These are phyloP conservation scores for Meriones unguiculatus DNA, from an alignment of 2,113 vertebrate genomes.

Conservation along the genomic window DNA sequence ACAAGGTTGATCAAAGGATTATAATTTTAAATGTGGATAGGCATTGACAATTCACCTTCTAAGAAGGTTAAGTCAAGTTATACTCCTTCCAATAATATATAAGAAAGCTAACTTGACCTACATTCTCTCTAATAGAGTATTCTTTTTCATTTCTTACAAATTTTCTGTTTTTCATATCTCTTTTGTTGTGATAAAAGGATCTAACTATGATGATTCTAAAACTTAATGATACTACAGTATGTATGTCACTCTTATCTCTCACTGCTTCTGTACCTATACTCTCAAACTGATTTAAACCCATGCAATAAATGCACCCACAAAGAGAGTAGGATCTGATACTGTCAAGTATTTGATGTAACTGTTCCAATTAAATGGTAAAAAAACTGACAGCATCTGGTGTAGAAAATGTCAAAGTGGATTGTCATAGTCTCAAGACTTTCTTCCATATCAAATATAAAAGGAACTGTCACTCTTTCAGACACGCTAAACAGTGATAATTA, in stretches of 20 bases:
- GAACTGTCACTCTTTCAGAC: background rate
- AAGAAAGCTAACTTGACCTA: background rate
- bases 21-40: slow-evolving; percentile 30
- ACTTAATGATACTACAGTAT: background rate
- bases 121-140: background rate
- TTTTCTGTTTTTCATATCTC: slow-evolving; percentile 1
- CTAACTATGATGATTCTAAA: background rate
- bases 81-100: background rate
- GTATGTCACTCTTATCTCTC: background rate
- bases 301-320: background rate
- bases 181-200: slow-evolving; percentile 8
- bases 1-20: background rate
- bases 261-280: background rate
- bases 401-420: background rate
- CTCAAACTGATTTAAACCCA: background rate
- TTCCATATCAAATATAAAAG: background rate
- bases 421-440: background rate
- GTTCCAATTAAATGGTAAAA: background rate
- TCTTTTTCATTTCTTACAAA: background rate
- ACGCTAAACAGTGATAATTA: background rate
- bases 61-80: slow-evolving; percentile 23
- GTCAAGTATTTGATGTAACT: background rate
- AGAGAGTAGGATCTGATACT: background rate
- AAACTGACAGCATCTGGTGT: background rate
- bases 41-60: background rate